Percentiles rank a stretch among this genome's conserved stretches.
Evolutionary conservation across 2,113 vertebrate species (phyloP).

Genomic region (Silurus asotus): DNA sequence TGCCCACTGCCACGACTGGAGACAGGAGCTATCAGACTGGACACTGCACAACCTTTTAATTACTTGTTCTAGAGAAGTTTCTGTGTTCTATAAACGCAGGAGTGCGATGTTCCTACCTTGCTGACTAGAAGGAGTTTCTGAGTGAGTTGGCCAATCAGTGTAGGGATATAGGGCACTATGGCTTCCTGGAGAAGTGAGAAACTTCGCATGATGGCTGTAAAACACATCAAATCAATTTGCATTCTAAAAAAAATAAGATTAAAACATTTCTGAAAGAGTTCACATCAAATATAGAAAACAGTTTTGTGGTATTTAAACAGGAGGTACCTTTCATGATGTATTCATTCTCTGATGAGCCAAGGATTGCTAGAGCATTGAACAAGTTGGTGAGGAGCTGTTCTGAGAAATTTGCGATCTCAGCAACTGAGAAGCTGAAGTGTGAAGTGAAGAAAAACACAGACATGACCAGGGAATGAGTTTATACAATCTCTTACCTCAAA

Average conservation of each 20-base stretch:
- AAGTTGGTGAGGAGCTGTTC: slow-evolving; percentile 92
- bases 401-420: slow-evolving; percentile 90
- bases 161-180: slow-evolving; percentile 94
- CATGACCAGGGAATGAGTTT: background rate
- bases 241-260: background rate
- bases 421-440: slow-evolving; percentile 82
- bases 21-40: slow-evolving; percentile 41
- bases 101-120: slow-evolving; percentile 78
- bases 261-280: background rate
- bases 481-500: background rate
- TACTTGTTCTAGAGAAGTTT: background rate
- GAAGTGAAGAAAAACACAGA: background rate
- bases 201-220: slow-evolving; percentile 96
- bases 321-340: slow-evolving; percentile 97
- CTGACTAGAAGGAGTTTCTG: slow-evolving; percentile 95
- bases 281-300: background rate
- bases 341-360: slow-evolving; percentile 95
- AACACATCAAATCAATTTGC: background rate
- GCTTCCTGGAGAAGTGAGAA: slow-evolving; percentile 96
- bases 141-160: slow-evolving; percentile 92
- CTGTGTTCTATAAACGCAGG: background rate
- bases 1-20: slow-evolving; percentile 32
- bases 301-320: background rate
- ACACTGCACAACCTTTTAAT: slow-evolving; percentile 2
- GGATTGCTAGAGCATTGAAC: slow-evolving; percentile 91